These are phyloP conservation scores for Sialis fuliginosa DNA, from an alignment of 2,888 invertebrate genomes.

Conservation along the genomic window DNA sequence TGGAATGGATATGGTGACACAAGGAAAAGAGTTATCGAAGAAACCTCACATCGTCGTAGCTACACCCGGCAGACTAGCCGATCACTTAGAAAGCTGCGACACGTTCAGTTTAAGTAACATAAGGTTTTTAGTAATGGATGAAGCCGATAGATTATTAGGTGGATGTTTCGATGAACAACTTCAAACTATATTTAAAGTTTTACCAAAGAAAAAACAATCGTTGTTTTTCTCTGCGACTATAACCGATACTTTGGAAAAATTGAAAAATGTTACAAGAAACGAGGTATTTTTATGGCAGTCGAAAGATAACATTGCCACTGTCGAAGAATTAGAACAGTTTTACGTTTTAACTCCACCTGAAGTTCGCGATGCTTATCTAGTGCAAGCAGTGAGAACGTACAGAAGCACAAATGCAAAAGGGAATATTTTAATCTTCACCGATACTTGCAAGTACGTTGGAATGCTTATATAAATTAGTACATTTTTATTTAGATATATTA, in stretches of 20 bases:
- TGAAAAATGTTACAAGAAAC: constrained; percentile 39
- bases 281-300: constrained; percentile 49
- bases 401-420: constrained; percentile 51
- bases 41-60: constrained; percentile 91
- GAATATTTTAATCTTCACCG: constrained; percentile 86
- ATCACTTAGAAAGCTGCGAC: constrained; percentile 77
- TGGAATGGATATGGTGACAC: constrained; percentile 80
- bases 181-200: constrained; percentile 52
- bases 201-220: constrained; percentile 70
- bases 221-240: constrained; percentile 92
- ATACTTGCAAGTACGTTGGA: constrained; percentile 73
- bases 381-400: constrained; percentile 64
- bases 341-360: constrained; percentile 84
- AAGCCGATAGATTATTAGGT: constrained; percentile 75
- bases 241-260: constrained; percentile 60
- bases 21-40: constrained; percentile 65
- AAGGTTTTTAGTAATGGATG: constrained; percentile 83
- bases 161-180: constrained; percentile 73
- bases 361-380: constrained; percentile 81
- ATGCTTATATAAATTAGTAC: background rate
- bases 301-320: constrained; percentile 58
- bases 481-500: background rate
- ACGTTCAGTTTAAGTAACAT: constrained; percentile 64
- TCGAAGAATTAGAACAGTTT: constrained; percentile 74
- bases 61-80: constrained; percentile 88